These are phyloP conservation scores for Clusia tigrina DNA, from an alignment of 2,888 invertebrate genomes.

Conservation along the genomic window DNA sequence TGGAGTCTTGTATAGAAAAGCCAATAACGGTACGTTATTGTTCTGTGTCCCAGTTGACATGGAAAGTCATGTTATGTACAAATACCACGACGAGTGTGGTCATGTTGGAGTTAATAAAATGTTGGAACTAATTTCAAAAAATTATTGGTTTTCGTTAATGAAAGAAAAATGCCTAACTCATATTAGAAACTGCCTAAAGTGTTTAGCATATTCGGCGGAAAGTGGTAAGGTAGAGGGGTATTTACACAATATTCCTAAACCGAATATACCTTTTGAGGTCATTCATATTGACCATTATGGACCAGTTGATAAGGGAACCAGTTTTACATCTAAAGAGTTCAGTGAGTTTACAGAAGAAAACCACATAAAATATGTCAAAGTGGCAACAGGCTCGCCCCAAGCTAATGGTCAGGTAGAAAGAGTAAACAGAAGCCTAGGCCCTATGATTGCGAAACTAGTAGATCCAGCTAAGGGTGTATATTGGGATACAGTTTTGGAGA, in stretches of 20 bases:
- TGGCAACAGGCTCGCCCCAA: conserved; percentile 9
- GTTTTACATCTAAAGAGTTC: conserved; percentile 18
- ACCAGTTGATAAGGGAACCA: conserved; percentile 2
- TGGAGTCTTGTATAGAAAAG: conserved; percentile 1
- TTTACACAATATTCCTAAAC: conserved; percentile 14
- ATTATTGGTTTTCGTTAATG: conserved; percentile 32
- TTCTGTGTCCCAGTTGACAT: conserved; percentile 24
- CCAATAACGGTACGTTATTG: not conserved
- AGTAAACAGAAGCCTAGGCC: conserved; percentile 2
- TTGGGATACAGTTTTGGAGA: not conserved
- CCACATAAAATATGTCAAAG: conserved; percentile 8
- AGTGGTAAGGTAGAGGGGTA: not conserved
- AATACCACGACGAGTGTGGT: conserved; percentile 4
- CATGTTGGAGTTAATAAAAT: conserved; percentile 6
- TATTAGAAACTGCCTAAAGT: conserved; percentile 4
- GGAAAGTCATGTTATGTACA: not conserved
- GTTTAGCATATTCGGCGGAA: not conserved
- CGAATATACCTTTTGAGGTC: conserved; percentile 11
- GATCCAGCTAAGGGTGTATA: conserved; percentile 1
- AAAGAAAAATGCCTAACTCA: conserved; percentile 15
- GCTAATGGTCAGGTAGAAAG: conserved; percentile 21
- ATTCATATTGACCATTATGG: conserved; percentile 21
- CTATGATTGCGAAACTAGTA: not conserved
- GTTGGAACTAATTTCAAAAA: not conserved
- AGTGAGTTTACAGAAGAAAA: not conserved